Conservation (phyloP, 2,888 invertebrate genomes). For the Girardia tigrina region DNA sequence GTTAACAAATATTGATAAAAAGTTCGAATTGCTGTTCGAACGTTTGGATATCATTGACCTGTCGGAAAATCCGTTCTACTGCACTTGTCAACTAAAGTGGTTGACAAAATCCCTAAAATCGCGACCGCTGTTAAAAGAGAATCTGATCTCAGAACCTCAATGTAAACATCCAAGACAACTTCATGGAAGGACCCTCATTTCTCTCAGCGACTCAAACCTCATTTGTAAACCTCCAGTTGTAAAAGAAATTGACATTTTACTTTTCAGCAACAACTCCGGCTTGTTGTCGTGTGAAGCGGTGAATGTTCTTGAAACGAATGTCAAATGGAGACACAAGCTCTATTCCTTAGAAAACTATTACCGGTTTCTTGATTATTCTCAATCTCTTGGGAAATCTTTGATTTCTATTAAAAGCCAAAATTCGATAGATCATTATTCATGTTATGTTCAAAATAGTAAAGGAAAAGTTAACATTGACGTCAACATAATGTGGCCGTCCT, state of each 20-base stretch:
- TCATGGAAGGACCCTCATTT: not conserved
- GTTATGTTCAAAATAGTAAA: not conserved
- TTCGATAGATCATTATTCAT: not conserved
- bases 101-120: not conserved
- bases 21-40: not conserved
- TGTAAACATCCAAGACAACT: not conserved
- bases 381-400: not conserved
- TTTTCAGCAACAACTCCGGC: not conserved
- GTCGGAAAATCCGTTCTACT: not conserved
- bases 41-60: not conserved
- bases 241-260: not conserved
- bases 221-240: not conserved
- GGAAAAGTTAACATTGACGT: no score
- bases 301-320: not conserved
- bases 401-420: not conserved
- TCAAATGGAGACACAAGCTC: not conserved
- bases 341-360: not conserved
- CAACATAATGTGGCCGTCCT: no score
- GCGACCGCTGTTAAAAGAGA: not conserved
- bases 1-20: not conserved
- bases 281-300: not conserved
- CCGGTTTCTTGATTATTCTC: not conserved
- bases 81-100: not conserved
- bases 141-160: not conserved
- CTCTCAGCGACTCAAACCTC: not conserved